Base-by-base conservation (phyloP, 2,888 invertebrate genomes). In the Oscheius sp. region DNA sequence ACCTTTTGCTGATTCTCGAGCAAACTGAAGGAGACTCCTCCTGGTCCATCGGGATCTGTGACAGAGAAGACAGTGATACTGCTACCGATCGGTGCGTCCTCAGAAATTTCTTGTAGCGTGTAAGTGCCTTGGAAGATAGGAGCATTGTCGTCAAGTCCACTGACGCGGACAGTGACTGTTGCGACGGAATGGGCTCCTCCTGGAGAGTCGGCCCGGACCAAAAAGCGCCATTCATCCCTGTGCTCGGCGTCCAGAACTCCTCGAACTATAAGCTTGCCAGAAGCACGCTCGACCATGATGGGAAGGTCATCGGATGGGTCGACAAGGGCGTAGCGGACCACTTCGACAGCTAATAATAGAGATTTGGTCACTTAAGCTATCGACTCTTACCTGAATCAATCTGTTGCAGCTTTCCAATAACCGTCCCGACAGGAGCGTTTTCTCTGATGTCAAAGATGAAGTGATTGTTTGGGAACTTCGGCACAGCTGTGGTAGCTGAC, bases 211-310 rank as follows among this genome's bases (percentile, higher is more conserved):
- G 78, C 81, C 4, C 78, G 65, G 5, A 84, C 75, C n/a, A 77
- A 74, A 76, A 79, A 79, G 37, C 79, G 73, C 80, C 80, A 78
- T 50, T 78, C 75, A 10, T 76, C 66, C 32, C 70, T 65, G 5
- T 93, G 92, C 90, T 97, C 97, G 42, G 96, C 92, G 90, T 98
- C 96, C 72, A 97, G 91, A 85, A 93, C 93, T 0, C 94, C 94
- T 79, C 94, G 94, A 0, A 96, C 93, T 89, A 93, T 93, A 7
- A 97, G 91, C 84, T 95, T 94, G 0, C 96, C 97, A 1, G 93
- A 93, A 1, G 93, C 93, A 59, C 94, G 93, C 89, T 96, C 95
- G 60, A 96, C 92, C 55, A 93, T 92, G 90, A 96, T 95, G 21
- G 87, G 87, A 3, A 85, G 59, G 13, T 79, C 79, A 1, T 66